Conservation (phyloP, 2,113 vertebrate species). For the Piaya cayana region DNA sequence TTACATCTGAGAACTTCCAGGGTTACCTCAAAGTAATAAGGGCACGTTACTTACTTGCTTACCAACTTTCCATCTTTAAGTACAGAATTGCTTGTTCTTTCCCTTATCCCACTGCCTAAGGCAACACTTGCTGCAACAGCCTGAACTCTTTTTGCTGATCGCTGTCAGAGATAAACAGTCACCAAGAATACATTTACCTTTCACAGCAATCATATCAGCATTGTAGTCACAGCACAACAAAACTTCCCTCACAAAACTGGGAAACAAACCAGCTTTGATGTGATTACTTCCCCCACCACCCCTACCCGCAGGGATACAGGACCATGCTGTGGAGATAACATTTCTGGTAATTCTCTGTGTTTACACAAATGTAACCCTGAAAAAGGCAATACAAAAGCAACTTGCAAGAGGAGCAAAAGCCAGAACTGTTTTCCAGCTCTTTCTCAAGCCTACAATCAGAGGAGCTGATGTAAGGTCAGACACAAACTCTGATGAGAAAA, state of each 20-base stretch:
- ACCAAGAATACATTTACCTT: not conserved
- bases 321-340: not conserved
- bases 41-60: not conserved
- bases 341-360: not conserved
- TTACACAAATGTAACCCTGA: not conserved
- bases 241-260: not conserved
- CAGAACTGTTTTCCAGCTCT: not conserved
- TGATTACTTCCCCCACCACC: not conserved
- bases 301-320: not conserved
- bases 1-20: not conserved
- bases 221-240: not conserved
- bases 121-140: too few relatives aligned
- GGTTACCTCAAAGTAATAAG: too few relatives aligned
- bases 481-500: not conserved
- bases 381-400: not conserved
- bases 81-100: not conserved
- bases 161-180: not conserved
- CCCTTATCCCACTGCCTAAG: not conserved
- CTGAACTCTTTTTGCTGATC: not conserved
- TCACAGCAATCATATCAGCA: not conserved
- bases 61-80: not conserved
- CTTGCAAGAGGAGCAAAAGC: constrained; percentile 1
- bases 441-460: not conserved
- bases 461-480: not conserved
- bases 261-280: constrained; percentile 41